phyloP scores from a whole-genome alignment of 2,797 vertebrate species.

The Gadopsis bispinosus region DNA sequence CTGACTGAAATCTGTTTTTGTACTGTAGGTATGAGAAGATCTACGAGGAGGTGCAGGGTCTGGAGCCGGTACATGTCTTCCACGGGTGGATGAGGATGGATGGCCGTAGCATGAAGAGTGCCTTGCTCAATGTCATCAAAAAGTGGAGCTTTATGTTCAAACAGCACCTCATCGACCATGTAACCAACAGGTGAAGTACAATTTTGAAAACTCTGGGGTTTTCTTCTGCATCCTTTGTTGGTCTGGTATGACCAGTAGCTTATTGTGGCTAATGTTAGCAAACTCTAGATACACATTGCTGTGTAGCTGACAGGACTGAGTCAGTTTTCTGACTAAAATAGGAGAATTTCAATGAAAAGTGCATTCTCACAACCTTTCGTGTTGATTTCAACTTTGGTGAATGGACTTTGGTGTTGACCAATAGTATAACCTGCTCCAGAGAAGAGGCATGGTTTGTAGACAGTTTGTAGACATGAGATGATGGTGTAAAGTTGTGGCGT shows the following conservation, averaged over 20 bases:
- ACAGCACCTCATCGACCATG: conserved; percentile 91
- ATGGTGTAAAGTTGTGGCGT: not conserved
- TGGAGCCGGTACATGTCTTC: conserved; percentile 86
- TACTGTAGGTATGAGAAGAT: conserved; percentile 86
- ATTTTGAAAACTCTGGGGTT: not conserved
- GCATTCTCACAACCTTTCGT: not conserved
- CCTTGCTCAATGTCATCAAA: conserved; percentile 91
- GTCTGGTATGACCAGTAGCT: not conserved
- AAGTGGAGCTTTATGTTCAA: conserved; percentile 96
- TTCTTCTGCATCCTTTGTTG: not conserved
- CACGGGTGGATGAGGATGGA: conserved; percentile 92
- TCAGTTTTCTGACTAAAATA: not conserved
- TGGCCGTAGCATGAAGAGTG: conserved; percentile 85
- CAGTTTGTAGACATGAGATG: not conserved
- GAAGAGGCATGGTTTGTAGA: not conserved
- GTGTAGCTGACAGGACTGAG: not conserved
- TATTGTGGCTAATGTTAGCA: not conserved
- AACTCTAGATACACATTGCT: not conserved
- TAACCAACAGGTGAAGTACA: conserved; percentile 90
- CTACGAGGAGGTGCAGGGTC: conserved; percentile 85
- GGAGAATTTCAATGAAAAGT: not conserved
- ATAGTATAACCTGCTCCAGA: not conserved
- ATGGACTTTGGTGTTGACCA: not conserved
- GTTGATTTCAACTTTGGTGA: not conserved
- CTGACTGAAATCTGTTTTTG: not conserved